Conservation (phyloP, 1,140 invertebrate genomes). For the Calephelis nemesis region DNA sequence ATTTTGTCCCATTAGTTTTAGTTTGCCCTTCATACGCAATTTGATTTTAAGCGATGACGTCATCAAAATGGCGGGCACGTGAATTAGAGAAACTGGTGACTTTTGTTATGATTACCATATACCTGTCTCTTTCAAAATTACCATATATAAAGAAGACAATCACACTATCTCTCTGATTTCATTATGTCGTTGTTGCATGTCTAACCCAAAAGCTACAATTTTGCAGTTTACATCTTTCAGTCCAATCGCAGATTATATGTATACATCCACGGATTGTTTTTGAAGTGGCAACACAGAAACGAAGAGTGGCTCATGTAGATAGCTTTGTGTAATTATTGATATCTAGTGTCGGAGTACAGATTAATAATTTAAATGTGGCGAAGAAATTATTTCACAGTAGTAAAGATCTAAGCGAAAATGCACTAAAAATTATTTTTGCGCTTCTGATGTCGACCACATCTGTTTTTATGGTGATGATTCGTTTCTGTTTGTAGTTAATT, state of each 20-base stretch:
- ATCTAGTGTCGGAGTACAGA: conserved; percentile 66
- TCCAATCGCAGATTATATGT: background rate
- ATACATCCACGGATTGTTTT: conserved; percentile 21
- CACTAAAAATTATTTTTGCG: conserved; percentile 15
- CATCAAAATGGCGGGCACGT: too few species aligned
- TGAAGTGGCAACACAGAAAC: conserved; percentile 47
- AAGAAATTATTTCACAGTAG: conserved; percentile 38
- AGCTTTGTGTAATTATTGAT: conserved; percentile 77
- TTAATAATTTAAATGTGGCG: conserved; percentile 43
- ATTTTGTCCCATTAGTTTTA: too few species aligned
- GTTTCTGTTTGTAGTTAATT: conserved; percentile 50
- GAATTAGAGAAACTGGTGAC: too few species aligned
- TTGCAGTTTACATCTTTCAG: background rate
- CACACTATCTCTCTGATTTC: too few species aligned
- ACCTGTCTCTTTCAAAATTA: too few species aligned
- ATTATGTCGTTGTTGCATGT: too few species aligned
- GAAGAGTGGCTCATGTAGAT: conserved; percentile 74
- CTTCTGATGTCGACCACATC: conserved; percentile 14
- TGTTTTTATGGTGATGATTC: conserved; percentile 9
- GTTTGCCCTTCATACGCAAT: too few species aligned
- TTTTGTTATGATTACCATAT: too few species aligned
- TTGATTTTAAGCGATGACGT: too few species aligned
- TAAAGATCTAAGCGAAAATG: conserved; percentile 38
- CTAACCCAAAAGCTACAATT: background rate
- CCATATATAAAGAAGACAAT: too few species aligned